Evolutionary conservation across 1,140 invertebrate genomes (phyloP).

Genomic region (Drosophila melanogaster): Release_6_plus_ISO1_MT NT_033779.5:15795001-15795500

Average conservation of each 20-base stretch:
- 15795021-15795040: slow-evolving; percentile 63
- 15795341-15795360: slow-evolving; percentile 1
- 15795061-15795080: slow-evolving; percentile 65
- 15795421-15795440: slow-evolving; percentile 63
- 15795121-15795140: slow-evolving; percentile 42
- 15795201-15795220: slow-evolving; percentile 23
- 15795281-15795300: slow-evolving; percentile 15
- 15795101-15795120: slow-evolving; percentile 29
- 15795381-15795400: slow-evolving; percentile 8
- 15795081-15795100: slow-evolving; percentile 56
- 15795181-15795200: slow-evolving; percentile 50
- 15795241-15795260: slow-evolving; percentile 30
- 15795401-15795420: slow-evolving; percentile 54
- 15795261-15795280: slow-evolving; percentile 13
- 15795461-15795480: slow-evolving; percentile 28
- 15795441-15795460: slow-evolving; percentile 60
- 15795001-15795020: slow-evolving; percentile 15
- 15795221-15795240: slow-evolving; percentile 6
- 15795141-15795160: slow-evolving; percentile 59
- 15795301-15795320: slow-evolving; percentile 47
- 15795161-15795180: slow-evolving; percentile 45
- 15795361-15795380: slow-evolving; percentile 4
- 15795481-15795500: slow-evolving; percentile 50
- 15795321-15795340: slow-evolving; percentile 16
- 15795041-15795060: slow-evolving; percentile 48